phyloP scores from a whole-genome alignment of 2,888 invertebrate species.

The Mechanitis mazaeus region DNA sequence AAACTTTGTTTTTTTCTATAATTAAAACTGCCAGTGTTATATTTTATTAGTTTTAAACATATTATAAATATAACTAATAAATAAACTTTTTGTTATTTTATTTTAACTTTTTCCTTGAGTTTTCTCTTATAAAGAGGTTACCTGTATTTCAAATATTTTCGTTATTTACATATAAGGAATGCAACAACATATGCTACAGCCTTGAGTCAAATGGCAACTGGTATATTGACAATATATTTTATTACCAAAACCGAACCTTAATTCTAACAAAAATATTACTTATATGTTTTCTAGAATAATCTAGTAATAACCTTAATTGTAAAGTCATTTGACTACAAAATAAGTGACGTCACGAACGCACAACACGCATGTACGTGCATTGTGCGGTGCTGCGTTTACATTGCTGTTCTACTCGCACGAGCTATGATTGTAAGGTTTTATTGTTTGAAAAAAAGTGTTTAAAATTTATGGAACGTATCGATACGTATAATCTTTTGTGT shows the following conservation, averaged over 20 bases:
- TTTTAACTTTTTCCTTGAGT: too few relatives aligned
- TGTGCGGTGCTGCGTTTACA: conserved; percentile 21
- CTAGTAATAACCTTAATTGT: conserved; percentile 23
- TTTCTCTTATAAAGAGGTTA: too few relatives aligned
- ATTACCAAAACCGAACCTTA: not conserved
- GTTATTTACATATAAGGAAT: not conserved
- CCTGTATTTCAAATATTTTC: too few relatives aligned
- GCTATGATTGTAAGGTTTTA: not conserved
- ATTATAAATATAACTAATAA: too few relatives aligned
- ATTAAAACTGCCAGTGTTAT: too few relatives aligned
- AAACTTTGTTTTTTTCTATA: too few relatives aligned
- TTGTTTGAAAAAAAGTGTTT: too few relatives aligned
- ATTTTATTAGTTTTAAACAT: too few relatives aligned
- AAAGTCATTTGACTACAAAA: conserved; percentile 33
- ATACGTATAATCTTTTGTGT: too few relatives aligned
- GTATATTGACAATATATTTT: conserved; percentile 2
- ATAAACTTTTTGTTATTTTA: too few relatives aligned
- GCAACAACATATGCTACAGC: conserved; percentile 2
- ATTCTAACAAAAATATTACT: conserved; percentile 3
- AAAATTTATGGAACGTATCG: too few relatives aligned
- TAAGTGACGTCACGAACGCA: conserved; percentile 33
- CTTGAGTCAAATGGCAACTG: conserved; percentile 6
- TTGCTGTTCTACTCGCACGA: conserved; percentile 23
- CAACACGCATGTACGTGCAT: conserved; percentile 32
- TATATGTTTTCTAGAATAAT: conserved; percentile 15